A percentile compares a stretch with the other conserved stretches of the same genome.
phyloP scores from a whole-genome alignment of 1,140 invertebrate genomes.

The Drosophila parvula region DNA sequence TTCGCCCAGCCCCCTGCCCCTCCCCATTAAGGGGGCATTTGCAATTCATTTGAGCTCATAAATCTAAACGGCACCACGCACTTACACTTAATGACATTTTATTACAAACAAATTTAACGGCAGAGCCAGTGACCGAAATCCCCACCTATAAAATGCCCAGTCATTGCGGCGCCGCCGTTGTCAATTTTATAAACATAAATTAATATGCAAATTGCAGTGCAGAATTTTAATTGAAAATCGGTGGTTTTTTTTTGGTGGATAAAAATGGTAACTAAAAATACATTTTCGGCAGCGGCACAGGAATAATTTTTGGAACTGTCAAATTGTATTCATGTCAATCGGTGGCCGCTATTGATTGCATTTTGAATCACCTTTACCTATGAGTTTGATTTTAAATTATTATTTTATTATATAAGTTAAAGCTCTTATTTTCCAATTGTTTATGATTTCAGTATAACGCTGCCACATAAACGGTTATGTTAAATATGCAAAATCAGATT shows the following conservation, averaged over 20 bases:
- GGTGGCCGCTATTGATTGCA: not conserved
- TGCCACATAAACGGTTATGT: too few relatives aligned
- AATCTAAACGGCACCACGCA: conserved; percentile 62
- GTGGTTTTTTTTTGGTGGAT: not conserved
- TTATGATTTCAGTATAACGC: too few relatives aligned
- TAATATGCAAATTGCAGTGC: conserved; percentile 71
- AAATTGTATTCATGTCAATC: conserved; percentile 5
- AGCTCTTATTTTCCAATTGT: too few relatives aligned
- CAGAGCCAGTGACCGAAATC: conserved; percentile 4
- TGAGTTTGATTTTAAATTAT: not conserved
- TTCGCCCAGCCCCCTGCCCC: not conserved
- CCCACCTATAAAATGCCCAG: not conserved
- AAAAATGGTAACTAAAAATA: conserved; percentile 8
- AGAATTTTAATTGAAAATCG: conserved; percentile 57
- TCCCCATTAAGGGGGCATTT: not conserved
- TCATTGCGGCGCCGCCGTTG: conserved; percentile 8
- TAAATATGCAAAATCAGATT: too few relatives aligned
- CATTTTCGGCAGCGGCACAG: not conserved
- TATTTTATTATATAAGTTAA: not conserved
- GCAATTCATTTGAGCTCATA: conserved; percentile 57
- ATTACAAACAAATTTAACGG: conserved; percentile 61
- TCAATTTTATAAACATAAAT: conserved; percentile 59
- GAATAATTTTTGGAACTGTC: conserved; percentile 3
- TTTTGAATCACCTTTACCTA: not conserved
- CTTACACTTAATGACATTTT: conserved; percentile 74